Conservation (phyloP, 1,140 invertebrate genomes). For the Lepeophtheirus salmonis region DNA sequence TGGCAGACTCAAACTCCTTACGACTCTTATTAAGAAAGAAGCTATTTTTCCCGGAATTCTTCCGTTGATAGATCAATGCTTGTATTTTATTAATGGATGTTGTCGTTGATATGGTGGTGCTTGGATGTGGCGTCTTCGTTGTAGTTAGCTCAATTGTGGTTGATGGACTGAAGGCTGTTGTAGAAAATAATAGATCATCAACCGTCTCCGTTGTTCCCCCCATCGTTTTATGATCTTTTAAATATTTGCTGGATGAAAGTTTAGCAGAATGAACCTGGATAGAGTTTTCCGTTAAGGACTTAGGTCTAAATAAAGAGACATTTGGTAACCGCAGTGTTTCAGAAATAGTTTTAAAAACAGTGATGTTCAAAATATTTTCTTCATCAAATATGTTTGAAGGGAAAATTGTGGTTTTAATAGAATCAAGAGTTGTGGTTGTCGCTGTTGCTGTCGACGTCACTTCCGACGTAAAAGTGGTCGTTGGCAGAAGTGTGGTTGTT, state of each 20-base stretch:
- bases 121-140: no score
- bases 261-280: background rate
- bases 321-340: background rate
- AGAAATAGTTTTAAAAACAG: background rate
- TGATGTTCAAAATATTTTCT: background rate
- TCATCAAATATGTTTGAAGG: background rate
- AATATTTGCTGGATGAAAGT: no score
- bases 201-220: no score
- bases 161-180: no score
- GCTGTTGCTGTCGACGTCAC: background rate
- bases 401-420: no score
- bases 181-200: no score
- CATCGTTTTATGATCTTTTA: no score
- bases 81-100: background rate
- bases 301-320: background rate
- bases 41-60: background rate
- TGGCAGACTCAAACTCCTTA: background rate
- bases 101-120: background rate
- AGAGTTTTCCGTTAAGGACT: background rate
- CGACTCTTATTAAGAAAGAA: background rate
- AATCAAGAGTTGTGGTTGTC: background rate
- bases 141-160: no score
- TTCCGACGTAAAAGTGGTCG: background rate
- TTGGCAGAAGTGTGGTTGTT: background rate
- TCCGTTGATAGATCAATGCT: background rate